A percentile compares a stretch with the other conserved stretches of the same genome.
Evolutionary conservation across 2,797 vertebrate species (phyloP).

Genomic region (Echeneis naucrates): DNA sequence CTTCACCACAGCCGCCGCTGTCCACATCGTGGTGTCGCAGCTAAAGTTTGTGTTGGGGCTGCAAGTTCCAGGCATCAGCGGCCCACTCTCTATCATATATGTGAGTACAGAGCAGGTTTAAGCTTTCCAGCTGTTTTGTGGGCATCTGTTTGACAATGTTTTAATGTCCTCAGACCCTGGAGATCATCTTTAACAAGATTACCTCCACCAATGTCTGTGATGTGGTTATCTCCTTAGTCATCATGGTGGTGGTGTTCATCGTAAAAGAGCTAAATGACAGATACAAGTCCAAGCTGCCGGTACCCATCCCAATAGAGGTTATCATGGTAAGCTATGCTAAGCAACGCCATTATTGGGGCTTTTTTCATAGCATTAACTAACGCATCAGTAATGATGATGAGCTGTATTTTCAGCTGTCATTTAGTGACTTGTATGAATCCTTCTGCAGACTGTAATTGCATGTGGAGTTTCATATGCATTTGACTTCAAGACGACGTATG

Average conservation of each 20-base stretch:
- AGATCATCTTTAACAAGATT: conserved; percentile 88
- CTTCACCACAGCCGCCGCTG: conserved; percentile 94
- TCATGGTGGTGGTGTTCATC: conserved; percentile 88
- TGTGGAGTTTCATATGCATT: conserved; percentile 90
- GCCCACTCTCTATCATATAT: conserved; percentile 89
- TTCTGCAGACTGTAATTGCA: conserved; percentile 90
- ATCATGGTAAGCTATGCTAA: conserved; percentile 87
- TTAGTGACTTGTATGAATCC: conserved; percentile 9
- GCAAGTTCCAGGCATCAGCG: conserved; percentile 83
- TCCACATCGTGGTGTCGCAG: conserved; percentile 95
- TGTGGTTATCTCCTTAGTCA: conserved; percentile 89
- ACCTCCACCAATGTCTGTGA: conserved; percentile 89
- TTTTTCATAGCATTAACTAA: neutral
- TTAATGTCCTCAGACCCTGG: conserved; percentile 84
- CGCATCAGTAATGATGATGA: too few species aligned
- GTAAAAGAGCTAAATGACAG: conserved; percentile 95
- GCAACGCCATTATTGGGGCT: neutral
- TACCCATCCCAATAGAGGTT: conserved; percentile 95
- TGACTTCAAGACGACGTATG: conserved; percentile 85
- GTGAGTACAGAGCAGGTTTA: conserved; percentile 80
- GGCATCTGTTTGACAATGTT: neutral
- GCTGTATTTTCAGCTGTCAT: neutral
- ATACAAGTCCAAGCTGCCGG: conserved; percentile 91
- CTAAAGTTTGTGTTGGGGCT: conserved; percentile 95
- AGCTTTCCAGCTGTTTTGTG: neutral